Percentiles rank a stretch among this genome's conserved stretches.
These are phyloP conservation scores for Gyrodactylus salaris DNA, from an alignment of 1,140 invertebrate species.

Conservation along the genomic window DNA sequence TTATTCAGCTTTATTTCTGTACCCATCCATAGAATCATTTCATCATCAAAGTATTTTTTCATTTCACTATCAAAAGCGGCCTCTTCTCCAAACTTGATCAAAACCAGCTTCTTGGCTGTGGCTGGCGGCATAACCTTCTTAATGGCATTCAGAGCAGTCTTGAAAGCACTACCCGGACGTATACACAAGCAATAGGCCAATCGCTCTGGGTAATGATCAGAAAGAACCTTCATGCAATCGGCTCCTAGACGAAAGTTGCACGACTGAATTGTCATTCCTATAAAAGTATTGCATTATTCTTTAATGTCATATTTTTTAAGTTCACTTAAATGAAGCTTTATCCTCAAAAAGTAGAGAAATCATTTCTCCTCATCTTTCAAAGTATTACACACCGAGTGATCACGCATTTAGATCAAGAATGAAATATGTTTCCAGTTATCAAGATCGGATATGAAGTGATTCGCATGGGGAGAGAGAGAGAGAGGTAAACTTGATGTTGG, in stretches of 20 bases:
- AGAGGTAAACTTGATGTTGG: too few relatives aligned
- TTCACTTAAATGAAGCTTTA: not conserved
- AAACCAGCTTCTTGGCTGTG: not conserved
- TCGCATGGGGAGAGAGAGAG: too few relatives aligned
- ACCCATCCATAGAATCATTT: not conserved
- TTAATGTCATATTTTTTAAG: not conserved
- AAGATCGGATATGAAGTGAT: too few relatives aligned
- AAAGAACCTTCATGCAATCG: not conserved
- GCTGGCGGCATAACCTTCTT: not conserved
- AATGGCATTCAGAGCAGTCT: not conserved
- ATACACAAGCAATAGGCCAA: not conserved
- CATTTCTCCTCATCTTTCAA: too few relatives aligned
- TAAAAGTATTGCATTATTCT: not conserved
- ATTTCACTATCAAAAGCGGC: not conserved
- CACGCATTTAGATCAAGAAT: too few relatives aligned
- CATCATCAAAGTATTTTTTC: not conserved
- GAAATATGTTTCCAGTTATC: not conserved
- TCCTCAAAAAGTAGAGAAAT: too few relatives aligned
- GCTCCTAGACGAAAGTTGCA: not conserved
- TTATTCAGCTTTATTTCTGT: not conserved
- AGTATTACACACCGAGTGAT: too few relatives aligned
- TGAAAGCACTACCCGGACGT: not conserved
- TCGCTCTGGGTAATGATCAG: not conserved
- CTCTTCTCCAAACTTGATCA: not conserved
- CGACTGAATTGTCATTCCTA: not conserved